These are phyloP conservation scores for Siphonodentalium dalli DNA, from an alignment of 2,888 invertebrate species.

Conservation along the genomic window DNA sequence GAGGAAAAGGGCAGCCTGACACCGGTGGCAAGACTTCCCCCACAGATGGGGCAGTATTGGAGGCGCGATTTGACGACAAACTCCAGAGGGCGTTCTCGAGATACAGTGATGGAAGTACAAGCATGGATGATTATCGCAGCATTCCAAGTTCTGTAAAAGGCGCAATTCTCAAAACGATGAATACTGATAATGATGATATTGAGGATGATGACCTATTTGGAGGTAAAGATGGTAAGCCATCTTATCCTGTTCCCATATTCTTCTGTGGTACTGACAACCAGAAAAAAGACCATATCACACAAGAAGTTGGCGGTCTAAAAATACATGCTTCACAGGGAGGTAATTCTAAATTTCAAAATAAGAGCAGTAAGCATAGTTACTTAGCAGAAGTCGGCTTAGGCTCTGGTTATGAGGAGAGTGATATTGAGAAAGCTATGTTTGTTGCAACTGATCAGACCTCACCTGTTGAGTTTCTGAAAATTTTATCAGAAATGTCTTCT, in stretches of 20 bases:
- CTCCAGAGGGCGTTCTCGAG: slow-evolving; percentile 35
- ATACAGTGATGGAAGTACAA: slow-evolving; percentile 35
- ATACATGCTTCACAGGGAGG: too few species aligned
- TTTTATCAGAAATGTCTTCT: slow-evolving; percentile 31
- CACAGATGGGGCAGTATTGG: background rate
- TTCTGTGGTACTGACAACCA: background rate
- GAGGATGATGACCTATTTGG: slow-evolving; percentile 28
- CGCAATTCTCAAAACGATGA: slow-evolving; percentile 36
- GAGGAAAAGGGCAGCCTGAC: too few species aligned
- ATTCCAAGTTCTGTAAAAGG: slow-evolving; percentile 33
- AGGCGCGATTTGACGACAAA: slow-evolving; percentile 21
- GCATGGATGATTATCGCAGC: slow-evolving; percentile 33
- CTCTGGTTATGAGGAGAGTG: slow-evolving; percentile 33
- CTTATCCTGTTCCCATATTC: too few species aligned
- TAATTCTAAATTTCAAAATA: background rate
- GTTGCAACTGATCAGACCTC: slow-evolving; percentile 38
- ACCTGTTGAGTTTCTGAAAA: slow-evolving; percentile 39
- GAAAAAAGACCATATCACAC: background rate
- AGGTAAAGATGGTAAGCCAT: background rate
- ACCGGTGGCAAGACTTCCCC: background rate
- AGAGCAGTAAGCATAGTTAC: slow-evolving; percentile 22
- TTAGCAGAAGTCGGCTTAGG: slow-evolving; percentile 34
- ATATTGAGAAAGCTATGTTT: slow-evolving; percentile 35
- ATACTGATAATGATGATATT: slow-evolving; percentile 24
- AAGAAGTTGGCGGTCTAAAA: background rate